Conservation (phyloP, 92 coral and sea anemone species). For the Meandrina meandrites region DNA sequence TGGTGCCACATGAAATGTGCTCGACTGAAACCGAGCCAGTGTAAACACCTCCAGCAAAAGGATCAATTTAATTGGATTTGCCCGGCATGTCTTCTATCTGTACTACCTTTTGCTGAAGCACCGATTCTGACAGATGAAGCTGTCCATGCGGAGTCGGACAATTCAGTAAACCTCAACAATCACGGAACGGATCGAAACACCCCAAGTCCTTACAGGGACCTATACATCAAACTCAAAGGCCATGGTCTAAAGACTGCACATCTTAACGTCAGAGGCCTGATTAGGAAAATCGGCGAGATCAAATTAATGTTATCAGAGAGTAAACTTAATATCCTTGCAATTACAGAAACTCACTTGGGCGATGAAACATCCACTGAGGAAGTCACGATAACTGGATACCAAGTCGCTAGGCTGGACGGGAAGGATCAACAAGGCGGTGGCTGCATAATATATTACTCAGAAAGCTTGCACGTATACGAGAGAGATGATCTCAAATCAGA, state of each 20-base stretch:
- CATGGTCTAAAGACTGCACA: conserved; percentile 31
- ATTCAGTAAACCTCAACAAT: neutral
- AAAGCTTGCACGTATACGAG: conserved; percentile 43
- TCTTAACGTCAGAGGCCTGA: conserved; percentile 35
- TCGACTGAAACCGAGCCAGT: conserved; percentile 23
- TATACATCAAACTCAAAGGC: conserved; percentile 18
- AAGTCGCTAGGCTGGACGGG: conserved; percentile 50
- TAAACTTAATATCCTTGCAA: conserved; percentile 39
- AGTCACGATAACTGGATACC: conserved; percentile 37
- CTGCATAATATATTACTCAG: conserved; percentile 51
- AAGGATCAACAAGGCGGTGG: conserved; percentile 61
- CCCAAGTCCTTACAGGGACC: conserved; percentile 34
- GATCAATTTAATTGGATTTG: conserved; percentile 24
- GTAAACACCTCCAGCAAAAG: conserved; percentile 20
- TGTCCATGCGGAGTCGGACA: neutral
- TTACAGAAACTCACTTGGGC: conserved; percentile 59
- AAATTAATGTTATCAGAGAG: conserved; percentile 41
- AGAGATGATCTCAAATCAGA: conserved; percentile 40
- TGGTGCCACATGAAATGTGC: conserved; percentile 48
- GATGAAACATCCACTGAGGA: conserved; percentile 18
- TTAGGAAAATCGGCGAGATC: conserved; percentile 33
- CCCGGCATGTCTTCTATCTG: conserved; percentile 6
- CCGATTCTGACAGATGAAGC: neutral
- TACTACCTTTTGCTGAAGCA: conserved; percentile 6
- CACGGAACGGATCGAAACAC: conserved; percentile 16